Percentiles rank a stretch among this genome's conserved stretches.
Evolutionary conservation across 2,797 vertebrate genomes (phyloP).

Genomic region (Hoplostethus mediterraneus): DNA sequence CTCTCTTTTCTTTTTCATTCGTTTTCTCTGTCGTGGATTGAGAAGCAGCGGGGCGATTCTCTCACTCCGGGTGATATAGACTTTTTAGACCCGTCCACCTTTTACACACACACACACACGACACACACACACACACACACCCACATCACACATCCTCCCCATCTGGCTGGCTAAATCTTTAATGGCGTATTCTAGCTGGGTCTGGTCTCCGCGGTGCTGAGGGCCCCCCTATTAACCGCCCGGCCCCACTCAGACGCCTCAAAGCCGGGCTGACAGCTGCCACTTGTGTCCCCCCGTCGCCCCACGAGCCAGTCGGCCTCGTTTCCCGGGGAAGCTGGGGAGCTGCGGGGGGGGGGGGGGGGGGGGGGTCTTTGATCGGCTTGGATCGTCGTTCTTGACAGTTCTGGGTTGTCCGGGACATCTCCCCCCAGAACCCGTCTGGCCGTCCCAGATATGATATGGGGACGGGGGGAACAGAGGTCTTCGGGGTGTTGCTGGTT

Average conservation of each 20-base stretch:
- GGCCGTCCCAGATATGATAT: no score
- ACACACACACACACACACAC: conserved; percentile 7
- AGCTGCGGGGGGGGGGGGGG: no score
- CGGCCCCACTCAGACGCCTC: conserved; percentile 52
- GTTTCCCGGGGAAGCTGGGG: conserved; percentile 31
- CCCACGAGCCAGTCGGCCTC: conserved; percentile 7
- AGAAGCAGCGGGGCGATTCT: conserved; percentile 27
- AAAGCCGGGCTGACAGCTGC: conserved; percentile 55
- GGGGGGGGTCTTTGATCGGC: conserved; percentile 60
- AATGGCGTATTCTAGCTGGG: conserved; percentile 43
- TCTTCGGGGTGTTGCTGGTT: conserved; percentile 23
- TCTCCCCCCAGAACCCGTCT: no score
- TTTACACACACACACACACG: conserved; percentile 9
- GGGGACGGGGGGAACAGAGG: conserved; percentile 35
- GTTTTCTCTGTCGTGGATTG: conserved; percentile 27
- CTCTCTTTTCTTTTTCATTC: neutral
- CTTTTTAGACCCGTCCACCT: conserved; percentile 11
- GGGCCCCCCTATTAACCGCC: conserved; percentile 22
- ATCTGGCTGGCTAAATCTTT: conserved; percentile 67
- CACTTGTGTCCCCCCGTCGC: conserved; percentile 10
- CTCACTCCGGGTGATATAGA: conserved; percentile 19
- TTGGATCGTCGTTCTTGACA: conserved; percentile 61
- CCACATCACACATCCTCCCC: conserved; percentile 24
- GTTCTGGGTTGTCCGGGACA: conserved; percentile 68
- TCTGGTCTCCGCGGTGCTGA: conserved; percentile 7